Conservation (phyloP, 2,797 vertebrate genomes). For the Phaenicophaeus curvirostris region DNA sequence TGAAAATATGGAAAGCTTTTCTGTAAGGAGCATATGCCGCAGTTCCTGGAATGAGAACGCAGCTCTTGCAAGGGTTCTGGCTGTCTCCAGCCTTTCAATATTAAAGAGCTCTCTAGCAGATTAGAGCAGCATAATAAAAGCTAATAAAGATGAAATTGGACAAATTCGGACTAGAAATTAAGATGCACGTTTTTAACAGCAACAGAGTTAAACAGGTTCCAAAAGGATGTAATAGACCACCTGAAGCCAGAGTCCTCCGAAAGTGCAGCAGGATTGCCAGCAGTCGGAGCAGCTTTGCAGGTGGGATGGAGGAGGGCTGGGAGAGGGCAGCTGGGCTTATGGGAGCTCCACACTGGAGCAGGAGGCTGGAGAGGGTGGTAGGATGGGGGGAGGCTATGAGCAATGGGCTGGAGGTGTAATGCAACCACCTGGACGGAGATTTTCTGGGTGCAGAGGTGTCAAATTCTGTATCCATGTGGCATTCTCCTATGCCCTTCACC, state of each 20-base stretch:
- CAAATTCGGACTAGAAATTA: constrained; percentile 33
- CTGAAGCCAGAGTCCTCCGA: accelerated
- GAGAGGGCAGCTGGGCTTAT: neutral
- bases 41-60: neutral
- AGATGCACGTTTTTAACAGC: constrained; percentile 3
- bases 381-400: accelerated
- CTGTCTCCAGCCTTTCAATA: constrained; percentile 24
- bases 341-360: neutral
- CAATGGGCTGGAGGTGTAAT: neutral
- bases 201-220: neutral
- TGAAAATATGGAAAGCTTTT: neutral
- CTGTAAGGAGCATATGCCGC: neutral
- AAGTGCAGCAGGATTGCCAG: accelerated
- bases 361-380: neutral
- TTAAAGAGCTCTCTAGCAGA: constrained; percentile 33
- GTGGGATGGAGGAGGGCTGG: neutral
- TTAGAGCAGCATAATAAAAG: constrained; percentile 13
- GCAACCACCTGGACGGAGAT: neutral
- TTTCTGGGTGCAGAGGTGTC: neutral
- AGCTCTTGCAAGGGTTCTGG: neutral
- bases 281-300: accelerated
- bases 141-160: constrained; percentile 41
- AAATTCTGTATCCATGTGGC: neutral
- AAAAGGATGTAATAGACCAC: neutral
- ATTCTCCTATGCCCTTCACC: neutral